Evolutionary conservation across 2,888 invertebrate species (phyloP).

Genomic region (Ypsolopha scabrella): DNA sequence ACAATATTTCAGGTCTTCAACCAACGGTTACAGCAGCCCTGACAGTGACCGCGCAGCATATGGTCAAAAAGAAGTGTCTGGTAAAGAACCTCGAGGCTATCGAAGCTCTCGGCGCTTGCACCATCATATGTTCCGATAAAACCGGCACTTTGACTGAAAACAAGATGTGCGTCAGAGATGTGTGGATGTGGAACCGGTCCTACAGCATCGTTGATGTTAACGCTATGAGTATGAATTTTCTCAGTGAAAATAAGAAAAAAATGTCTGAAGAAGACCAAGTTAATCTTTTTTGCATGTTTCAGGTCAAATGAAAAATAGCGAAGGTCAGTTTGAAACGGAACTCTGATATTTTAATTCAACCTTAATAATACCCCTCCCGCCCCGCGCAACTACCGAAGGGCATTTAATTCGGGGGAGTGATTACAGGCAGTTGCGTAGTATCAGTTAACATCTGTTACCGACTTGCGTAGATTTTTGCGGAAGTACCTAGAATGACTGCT

Average conservation of each 20-base stretch:
- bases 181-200: constrained; percentile 96
- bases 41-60: constrained; percentile 96
- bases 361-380: too few relatives aligned
- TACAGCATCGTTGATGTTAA: constrained; percentile 81
- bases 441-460: too few relatives aligned
- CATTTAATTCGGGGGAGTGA: too few relatives aligned
- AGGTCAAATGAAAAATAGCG: constrained; percentile 27
- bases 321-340: constrained; percentile 21
- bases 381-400: too few relatives aligned
- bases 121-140: constrained; percentile 98
- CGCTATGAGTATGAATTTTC: constrained; percentile 22
- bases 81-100: constrained; percentile 99
- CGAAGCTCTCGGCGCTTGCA: constrained; percentile 97
- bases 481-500: too few relatives aligned
- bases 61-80: constrained; percentile 98
- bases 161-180: constrained; percentile 97
- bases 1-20: constrained; percentile 74
- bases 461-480: too few relatives aligned
- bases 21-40: constrained; percentile 99
- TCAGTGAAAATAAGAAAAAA: neutral
- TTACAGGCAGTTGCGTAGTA: too few relatives aligned
- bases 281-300: constrained; percentile 17
- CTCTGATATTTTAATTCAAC: neutral
- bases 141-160: constrained; percentile 99
- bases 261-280: neutral